Percentiles rank a stretch among this genome's conserved stretches.
Evolutionary conservation across 2,797 vertebrate genomes (phyloP).

Genomic region (Enteromius anoplus): DNA sequence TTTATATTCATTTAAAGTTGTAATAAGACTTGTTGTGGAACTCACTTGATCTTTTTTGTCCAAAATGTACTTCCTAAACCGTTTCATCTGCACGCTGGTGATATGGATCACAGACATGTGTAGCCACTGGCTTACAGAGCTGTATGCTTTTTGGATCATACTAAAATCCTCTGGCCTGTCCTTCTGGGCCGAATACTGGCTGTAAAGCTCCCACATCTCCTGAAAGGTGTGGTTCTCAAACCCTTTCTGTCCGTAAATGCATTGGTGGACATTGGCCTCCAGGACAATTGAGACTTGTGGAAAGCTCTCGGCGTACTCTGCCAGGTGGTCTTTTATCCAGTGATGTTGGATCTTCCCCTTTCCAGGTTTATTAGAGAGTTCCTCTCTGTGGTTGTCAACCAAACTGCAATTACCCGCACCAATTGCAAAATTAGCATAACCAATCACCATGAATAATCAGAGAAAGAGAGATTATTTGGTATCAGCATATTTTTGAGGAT

Average conservation of each 20-base stretch:
- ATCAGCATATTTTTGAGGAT: not conserved
- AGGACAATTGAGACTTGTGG: slow-evolving; percentile 17
- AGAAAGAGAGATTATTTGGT: not conserved
- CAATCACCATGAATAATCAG: not conserved
- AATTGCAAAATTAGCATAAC: not conserved
- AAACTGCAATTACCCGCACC: not conserved
- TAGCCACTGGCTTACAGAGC: slow-evolving; percentile 38
- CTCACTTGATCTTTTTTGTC: slow-evolving; percentile 24
- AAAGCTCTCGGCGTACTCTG: slow-evolving; percentile 18
- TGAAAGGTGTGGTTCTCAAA: slow-evolving; percentile 8
- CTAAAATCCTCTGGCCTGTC: slow-evolving; percentile 17
- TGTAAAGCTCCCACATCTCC: slow-evolving; percentile 33
- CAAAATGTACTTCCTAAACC: slow-evolving; percentile 35
- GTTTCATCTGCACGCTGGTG: slow-evolving; percentile 34
- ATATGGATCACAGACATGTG: slow-evolving; percentile 28
- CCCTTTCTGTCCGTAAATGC: slow-evolving; percentile 37
- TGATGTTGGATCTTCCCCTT: not conserved
- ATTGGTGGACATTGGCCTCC: slow-evolving; percentile 19
- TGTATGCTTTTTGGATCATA: not conserved
- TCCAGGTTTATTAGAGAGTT: not conserved
- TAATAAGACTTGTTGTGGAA: not conserved
- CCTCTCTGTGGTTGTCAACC: not conserved
- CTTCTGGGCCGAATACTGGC: slow-evolving; percentile 18
- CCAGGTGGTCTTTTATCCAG: not conserved
- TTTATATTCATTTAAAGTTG: not conserved